A percentile compares a stretch with the other conserved stretches of the same genome.
Conservation (phyloP, 2,797 vertebrate genomes). For the Chelidonichthys spinosus region DNA sequence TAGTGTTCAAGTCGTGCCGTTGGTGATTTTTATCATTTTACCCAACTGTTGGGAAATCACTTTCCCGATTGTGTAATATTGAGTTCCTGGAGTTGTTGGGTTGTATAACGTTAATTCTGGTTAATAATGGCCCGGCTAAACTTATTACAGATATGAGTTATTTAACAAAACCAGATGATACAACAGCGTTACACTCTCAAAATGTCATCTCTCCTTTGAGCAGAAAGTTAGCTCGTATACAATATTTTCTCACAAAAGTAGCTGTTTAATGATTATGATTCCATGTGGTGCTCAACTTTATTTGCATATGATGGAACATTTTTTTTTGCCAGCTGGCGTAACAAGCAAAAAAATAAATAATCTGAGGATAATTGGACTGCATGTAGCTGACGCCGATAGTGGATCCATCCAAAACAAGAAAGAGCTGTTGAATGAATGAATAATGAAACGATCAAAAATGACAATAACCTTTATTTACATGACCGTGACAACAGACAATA, state of each 20-base stretch:
- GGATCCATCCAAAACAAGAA: neutral
- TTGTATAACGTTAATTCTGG: neutral
- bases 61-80: neutral
- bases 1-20: neutral
- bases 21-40: slow-evolving; percentile 1
- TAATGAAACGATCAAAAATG: neutral
- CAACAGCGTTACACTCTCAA: neutral
- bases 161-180: neutral
- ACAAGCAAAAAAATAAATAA: neutral
- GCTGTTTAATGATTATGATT: neutral
- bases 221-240: neutral
- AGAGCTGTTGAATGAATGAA: neutral
- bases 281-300: slow-evolving; percentile 2
- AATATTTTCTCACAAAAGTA: neutral
- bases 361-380: neutral
- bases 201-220: neutral
- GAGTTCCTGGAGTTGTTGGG: neutral
- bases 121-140: neutral
- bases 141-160: neutral
- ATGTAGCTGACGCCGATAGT: neutral
- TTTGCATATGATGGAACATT: neutral
- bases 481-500: neutral
- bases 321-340: neutral
- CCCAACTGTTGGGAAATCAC: neutral
- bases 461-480: neutral